Conservation (phyloP, 2,113 vertebrate genomes). For the Xenus cinereus region DNA sequence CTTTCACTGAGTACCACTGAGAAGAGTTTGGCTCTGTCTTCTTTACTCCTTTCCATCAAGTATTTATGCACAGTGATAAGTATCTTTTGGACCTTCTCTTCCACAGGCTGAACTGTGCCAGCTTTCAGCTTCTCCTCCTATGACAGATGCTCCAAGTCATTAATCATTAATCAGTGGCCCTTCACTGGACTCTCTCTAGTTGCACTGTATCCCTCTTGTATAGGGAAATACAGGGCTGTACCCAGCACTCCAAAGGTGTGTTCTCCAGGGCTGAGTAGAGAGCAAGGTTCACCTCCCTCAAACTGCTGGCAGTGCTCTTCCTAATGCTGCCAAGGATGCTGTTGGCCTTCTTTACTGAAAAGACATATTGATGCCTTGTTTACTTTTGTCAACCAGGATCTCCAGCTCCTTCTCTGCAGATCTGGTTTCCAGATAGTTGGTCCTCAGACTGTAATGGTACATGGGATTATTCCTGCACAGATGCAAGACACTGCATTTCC, state of each 20-base stretch:
- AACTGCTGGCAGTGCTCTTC: neutral
- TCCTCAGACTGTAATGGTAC: neutral
- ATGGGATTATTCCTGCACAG: neutral
- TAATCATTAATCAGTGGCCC: neutral
- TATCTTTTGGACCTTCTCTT: neutral
- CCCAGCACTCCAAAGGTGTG: neutral
- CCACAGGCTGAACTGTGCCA: neutral
- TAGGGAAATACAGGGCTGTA: neutral
- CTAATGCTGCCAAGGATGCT: neutral
- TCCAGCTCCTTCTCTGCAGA: neutral
- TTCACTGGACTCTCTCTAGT: neutral
- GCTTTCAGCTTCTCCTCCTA: neutral
- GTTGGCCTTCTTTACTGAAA: neutral
- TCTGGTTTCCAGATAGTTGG: neutral
- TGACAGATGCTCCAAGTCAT: neutral
- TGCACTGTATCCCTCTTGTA: rapidly evolving
- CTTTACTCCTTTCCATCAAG: neutral
- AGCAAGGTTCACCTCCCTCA: neutral
- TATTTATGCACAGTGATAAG: neutral
- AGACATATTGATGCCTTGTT: neutral
- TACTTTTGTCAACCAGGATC: neutral
- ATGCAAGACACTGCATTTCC: neutral
- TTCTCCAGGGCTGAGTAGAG: neutral
- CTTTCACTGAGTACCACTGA: neutral
- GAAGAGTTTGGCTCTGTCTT: neutral